Base-by-base conservation (phyloP, 2,888 invertebrate species). In the Timema cristinae region DNA sequence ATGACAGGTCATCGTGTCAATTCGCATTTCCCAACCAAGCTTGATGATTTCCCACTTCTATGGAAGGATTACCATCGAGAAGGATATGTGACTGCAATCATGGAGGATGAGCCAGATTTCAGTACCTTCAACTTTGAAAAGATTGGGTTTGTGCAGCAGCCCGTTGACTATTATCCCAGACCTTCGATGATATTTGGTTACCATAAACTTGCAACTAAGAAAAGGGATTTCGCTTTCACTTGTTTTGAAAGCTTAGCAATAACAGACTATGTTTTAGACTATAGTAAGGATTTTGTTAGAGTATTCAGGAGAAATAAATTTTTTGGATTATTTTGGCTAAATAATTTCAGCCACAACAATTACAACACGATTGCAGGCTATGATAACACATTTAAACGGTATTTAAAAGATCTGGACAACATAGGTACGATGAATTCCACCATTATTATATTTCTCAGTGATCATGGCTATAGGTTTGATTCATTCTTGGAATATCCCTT, bases 1-100 rank as follows among this genome's bases (percentile, higher is more conserved):
- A 82, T 96, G 11, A 88, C 90, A 7, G 96, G 96, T 0, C 80
- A 90, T 63, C 87, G 85, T 61, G 88, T 88, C 50, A 83, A 16
- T 15, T 32, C 59, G 10, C 10, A 59, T 8, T 8, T 32, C 8
- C n/a, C 8, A n/a, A 5, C 59, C 59, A 76, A 77, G 50, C 76
- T 79, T 67, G 83, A 83, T 72, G 75, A 78, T 50, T 82, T 81
- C 74, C 79, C 81, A 1, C 81, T 83, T 69, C 77, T 84, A 10
- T 85, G 84, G 84, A 82, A 82, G 69, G 79, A 82, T 71, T 84
- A 80, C 74, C 79, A 80, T 15, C 50, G 73, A 2, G 72, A 77
- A 0, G 76, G 77, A 59, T 80, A 80, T 72, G 72, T 76, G 48
- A 80, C 80, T 0, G 76, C 77, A 0, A 77, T 77, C 49, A 69